Evolutionary conservation across 2,888 invertebrate species (phyloP).

Genomic region (Asteroscopus sphinx): DNA sequence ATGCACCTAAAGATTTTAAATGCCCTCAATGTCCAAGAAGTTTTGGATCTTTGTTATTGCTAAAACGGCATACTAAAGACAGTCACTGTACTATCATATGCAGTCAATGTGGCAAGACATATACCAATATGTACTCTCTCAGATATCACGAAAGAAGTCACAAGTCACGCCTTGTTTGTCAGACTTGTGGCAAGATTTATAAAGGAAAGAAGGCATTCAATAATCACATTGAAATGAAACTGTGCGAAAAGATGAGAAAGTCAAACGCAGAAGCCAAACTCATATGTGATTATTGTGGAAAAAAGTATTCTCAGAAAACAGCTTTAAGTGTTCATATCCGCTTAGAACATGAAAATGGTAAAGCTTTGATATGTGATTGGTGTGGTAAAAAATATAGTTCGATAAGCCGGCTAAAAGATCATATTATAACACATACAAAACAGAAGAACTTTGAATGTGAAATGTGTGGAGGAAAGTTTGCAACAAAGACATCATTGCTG

Average conservation of each 20-base stretch:
- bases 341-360: conserved; percentile 63
- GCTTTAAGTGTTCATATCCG: conserved; percentile 63
- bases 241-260: conserved; percentile 53
- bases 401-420: conserved; percentile 60
- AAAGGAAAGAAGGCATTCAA: conserved; percentile 58
- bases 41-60: conserved; percentile 53
- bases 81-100: conserved; percentile 59
- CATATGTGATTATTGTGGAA: conserved; percentile 64
- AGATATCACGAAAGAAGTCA: conserved; percentile 62
- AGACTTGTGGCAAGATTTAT: conserved; percentile 64
- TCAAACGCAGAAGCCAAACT: conserved; percentile 48
- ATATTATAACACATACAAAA: conserved; percentile 67
- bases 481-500: conserved; percentile 62
- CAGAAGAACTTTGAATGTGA: conserved; percentile 67
- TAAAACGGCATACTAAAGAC: conserved; percentile 57
- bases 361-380: conserved; percentile 60
- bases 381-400: conserved; percentile 65
- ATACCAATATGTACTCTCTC: conserved; percentile 54
- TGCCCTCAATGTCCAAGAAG: conserved; percentile 60
- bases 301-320: conserved; percentile 60
- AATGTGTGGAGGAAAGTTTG: conserved; percentile 63
- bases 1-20: conserved; percentile 64
- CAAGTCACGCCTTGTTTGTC: conserved; percentile 51
- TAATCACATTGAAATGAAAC: conserved; percentile 56
- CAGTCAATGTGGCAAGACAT: conserved; percentile 66